Conservation (phyloP, 1,140 invertebrate species). For the Bombus superbus region DNA sequence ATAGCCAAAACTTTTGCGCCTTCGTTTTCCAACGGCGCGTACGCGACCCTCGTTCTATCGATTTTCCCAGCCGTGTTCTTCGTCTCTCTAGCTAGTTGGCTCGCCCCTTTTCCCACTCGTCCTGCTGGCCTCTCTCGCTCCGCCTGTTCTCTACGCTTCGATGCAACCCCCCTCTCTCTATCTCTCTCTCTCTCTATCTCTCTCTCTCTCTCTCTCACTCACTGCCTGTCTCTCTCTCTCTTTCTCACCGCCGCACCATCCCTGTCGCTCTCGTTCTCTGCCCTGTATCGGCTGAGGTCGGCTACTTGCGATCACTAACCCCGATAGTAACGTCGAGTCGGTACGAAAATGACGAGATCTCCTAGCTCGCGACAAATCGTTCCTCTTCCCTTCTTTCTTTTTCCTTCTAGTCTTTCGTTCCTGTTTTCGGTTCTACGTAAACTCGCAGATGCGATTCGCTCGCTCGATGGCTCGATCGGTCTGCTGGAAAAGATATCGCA, state of each 20-base stretch:
- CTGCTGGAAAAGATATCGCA: no score
- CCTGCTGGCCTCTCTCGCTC: background rate
- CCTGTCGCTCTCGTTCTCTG: background rate
- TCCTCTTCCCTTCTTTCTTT: background rate
- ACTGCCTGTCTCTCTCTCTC: no score
- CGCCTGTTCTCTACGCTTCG: conserved; percentile 1
- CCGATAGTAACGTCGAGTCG: conserved; percentile 29
- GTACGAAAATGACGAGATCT: conserved; percentile 9
- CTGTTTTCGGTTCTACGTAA: background rate
- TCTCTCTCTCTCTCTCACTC: no score
- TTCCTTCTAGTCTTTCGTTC: background rate
- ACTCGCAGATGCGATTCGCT: background rate
- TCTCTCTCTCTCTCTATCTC: background rate
- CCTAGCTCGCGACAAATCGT: background rate
- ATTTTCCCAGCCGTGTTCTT: conserved; percentile 46
- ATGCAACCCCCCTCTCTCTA: background rate
- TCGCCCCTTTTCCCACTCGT: background rate
- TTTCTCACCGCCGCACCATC: background rate
- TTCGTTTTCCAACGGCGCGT: conserved; percentile 54
- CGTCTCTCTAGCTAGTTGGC: conserved; percentile 8
- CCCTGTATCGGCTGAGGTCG: conserved; percentile 25
- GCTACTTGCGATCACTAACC: conserved; percentile 48
- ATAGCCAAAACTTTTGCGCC: conserved; percentile 64
- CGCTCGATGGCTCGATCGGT: background rate
- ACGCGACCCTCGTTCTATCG: conserved; percentile 62